Evolutionary conservation across 2,888 invertebrate genomes (phyloP).

Genomic region (Melanophora roralis): DNA sequence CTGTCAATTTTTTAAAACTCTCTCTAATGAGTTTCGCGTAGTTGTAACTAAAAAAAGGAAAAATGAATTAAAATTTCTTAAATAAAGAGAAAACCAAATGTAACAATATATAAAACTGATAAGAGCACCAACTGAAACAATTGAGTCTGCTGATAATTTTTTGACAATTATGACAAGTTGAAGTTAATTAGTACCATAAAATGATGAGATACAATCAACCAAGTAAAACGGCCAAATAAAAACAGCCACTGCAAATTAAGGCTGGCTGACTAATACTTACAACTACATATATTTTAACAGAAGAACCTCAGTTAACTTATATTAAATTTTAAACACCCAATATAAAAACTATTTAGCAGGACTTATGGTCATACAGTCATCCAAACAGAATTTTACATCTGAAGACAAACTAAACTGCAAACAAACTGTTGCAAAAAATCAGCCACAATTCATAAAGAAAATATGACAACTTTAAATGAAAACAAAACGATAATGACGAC

Average conservation of each 20-base stretch:
- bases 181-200: slow-evolving; percentile 61
- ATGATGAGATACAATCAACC: slow-evolving; percentile 49
- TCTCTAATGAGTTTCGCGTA: slow-evolving; percentile 1
- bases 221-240: background rate
- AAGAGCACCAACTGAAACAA: slow-evolving; percentile 61
- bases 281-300: background rate
- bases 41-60: background rate
- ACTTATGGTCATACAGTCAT: slow-evolving; percentile 24
- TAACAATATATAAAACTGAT: slow-evolving; percentile 49
- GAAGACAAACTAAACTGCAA: background rate
- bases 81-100: background rate
- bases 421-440: no score
- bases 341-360: background rate
- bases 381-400: background rate
- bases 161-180: slow-evolving; percentile 63
- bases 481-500: background rate
- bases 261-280: slow-evolving; percentile 23
- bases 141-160: slow-evolving; percentile 57
- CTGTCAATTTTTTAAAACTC: background rate
- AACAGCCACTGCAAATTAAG: slow-evolving; percentile 7
- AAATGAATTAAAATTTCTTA: background rate
- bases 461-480: slow-evolving; percentile 31
- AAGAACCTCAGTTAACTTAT: background rate
- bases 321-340: slow-evolving; percentile 37
- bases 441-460: slow-evolving; percentile 12